Percentiles rank a stretch among this genome's conserved stretches.
Conservation (phyloP, 1,140 invertebrate species). For the Drosophila athabasca region DNA sequence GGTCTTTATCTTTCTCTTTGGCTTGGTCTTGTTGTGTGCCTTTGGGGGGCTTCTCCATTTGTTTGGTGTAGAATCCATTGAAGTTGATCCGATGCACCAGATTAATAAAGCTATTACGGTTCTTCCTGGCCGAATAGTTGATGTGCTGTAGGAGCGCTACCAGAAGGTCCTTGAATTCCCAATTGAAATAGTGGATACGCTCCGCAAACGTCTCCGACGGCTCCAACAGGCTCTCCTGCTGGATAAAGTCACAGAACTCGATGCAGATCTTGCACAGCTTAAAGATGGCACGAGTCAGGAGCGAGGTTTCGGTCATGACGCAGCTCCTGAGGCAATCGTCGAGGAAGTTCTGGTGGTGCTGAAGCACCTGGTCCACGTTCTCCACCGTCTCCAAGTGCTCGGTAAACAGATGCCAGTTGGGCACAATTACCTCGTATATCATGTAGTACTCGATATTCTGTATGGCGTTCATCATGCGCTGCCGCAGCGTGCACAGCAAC, state of each 20-base stretch:
- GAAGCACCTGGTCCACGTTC: conserved; percentile 96
- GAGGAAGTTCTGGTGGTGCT: conserved; percentile 94
- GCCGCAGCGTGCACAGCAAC: conserved; percentile 95
- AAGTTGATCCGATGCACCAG: conserved; percentile 90
- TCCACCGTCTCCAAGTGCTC: conserved; percentile 92
- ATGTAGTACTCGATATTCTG: conserved; percentile 99
- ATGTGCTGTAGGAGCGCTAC: conserved; percentile 90
- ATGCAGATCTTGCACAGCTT: conserved; percentile 94
- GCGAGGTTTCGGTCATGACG: conserved; percentile 95
- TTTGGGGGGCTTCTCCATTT: conserved; percentile 67
- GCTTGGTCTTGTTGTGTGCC: no score
- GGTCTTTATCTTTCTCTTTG: no score
- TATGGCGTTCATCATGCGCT: conserved; percentile 98
- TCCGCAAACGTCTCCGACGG: conserved; percentile 88
- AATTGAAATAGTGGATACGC: conserved; percentile 87
- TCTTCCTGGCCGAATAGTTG: conserved; percentile 86
- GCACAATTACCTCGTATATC: conserved; percentile 98
- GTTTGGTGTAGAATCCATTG: conserved; percentile 92
- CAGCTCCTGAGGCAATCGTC: conserved; percentile 96
- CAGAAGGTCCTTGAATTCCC: conserved; percentile 89
- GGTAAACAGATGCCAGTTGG: conserved; percentile 95
- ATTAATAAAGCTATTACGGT: conserved; percentile 91
- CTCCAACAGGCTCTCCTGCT: conserved; percentile 81
- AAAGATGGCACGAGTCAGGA: conserved; percentile 91
- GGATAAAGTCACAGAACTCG: conserved; percentile 93